phyloP scores from a whole-genome alignment of 2,113 vertebrate species.

The Panthera leo region DNA sequence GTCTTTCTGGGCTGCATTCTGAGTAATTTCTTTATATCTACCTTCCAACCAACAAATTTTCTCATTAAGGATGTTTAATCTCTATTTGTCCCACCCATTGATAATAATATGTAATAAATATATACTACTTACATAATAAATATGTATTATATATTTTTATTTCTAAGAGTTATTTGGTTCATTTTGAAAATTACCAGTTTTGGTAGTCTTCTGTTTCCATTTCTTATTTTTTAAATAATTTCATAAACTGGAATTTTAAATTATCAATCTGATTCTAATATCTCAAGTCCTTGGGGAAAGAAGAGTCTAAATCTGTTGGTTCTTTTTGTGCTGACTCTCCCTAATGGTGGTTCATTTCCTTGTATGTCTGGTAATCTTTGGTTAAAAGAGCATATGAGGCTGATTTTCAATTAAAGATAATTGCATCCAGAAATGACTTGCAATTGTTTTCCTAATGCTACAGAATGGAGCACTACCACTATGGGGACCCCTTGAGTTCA shows the following conservation, averaged over 20 bases:
- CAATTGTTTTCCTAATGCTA: background rate
- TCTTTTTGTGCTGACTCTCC: background rate
- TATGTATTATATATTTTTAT: background rate
- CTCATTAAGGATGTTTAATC: background rate
- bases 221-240: background rate
- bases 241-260: background rate
- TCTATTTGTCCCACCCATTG: background rate
- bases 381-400: background rate
- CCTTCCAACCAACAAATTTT: background rate
- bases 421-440: background rate
- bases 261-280: background rate
- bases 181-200: background rate
- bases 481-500: background rate
- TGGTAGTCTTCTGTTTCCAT: background rate
- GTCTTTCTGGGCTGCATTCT: background rate
- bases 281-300: background rate
- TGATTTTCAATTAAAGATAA: background rate
- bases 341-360: background rate
- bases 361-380: background rate
- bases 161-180: background rate
- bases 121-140: background rate
- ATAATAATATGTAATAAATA: background rate
- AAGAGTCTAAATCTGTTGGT: background rate
- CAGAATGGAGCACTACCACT: background rate
- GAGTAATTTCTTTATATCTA: background rate